Evolutionary conservation across 2,113 vertebrate genomes (phyloP), one percentile per base, ranked within the genome.

Genomic region (Chaenocephalus aceratus): DNA sequence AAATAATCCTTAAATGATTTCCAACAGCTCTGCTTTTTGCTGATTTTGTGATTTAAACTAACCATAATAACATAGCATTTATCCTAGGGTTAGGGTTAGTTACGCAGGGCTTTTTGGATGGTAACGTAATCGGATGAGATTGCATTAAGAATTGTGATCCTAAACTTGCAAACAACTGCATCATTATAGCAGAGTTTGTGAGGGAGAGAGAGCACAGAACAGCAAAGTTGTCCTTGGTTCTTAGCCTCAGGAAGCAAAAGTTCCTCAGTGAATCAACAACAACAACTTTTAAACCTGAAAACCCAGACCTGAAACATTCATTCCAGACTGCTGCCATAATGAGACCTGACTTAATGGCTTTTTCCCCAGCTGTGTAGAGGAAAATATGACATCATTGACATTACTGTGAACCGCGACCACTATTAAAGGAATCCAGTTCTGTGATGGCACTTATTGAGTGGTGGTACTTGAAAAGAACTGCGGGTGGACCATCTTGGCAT

Each of bases 311-410:
- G 51, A 72, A 74, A 59, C 85, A 54, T 80, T 83, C 16, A 75
- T 56, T 86, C 48, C 85, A 75, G 83, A 70, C 76, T 52, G 67
- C 53, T 54, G n/a, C 57, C 70, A 61, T 85, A 80, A 85, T 77
- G 51, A 79, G 59, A 53, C 48, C n/a, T 49, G 56, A 74, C 66
- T 72, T 79, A 79, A 80, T 66, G 18, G 15, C 30, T 45, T 52
- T 57, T 70, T 44, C 41, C 58, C 34, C 44, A 46, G 36, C 58
- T 69, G 63, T 82, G 70, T 26, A 74, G 64, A 54, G 91, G 89
- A 93, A 93, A 91, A 77, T 81, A 52, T 94, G 88, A 85, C 91
- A 86, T 89, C 87, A 88, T 80, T 72, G 12, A 86, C 83, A 80
- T 87, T 41, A 80, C 65, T 63, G 45, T 88, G 77, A 91, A 84